These are phyloP conservation scores for Heliconius himera DNA, from an alignment of 1,140 invertebrate species.

Conservation along the genomic window DNA sequence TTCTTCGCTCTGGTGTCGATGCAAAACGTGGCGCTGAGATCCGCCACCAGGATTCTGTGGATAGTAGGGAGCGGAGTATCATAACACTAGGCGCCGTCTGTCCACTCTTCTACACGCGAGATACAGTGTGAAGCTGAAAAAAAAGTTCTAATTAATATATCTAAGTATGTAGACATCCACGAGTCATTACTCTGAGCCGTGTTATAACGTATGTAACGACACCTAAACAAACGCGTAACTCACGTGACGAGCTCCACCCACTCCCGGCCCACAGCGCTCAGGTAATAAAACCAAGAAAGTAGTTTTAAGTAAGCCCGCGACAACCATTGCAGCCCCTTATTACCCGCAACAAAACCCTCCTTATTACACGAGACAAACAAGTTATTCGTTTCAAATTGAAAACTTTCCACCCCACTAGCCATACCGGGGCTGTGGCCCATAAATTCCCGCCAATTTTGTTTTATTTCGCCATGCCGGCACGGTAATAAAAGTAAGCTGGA, in stretches of 20 bases:
- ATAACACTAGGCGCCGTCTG: no score
- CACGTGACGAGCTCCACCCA: conserved; percentile 56
- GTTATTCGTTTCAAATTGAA: conserved; percentile 81
- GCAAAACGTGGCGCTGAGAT: no score
- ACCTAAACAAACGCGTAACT: conserved; percentile 56
- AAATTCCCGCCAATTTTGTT: conserved; percentile 81
- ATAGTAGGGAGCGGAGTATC: no score
- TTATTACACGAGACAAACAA: conserved; percentile 79
- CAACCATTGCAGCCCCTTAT: conserved; percentile 74
- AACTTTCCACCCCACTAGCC: conserved; percentile 80
- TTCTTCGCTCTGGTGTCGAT: no score
- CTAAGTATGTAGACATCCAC: neutral
- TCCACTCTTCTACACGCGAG: no score
- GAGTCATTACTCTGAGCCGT: neutral
- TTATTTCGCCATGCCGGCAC: conserved; percentile 79
- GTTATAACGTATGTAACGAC: conserved; percentile 34
- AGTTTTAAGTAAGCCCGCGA: conserved; percentile 78
- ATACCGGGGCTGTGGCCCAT: conserved; percentile 72
- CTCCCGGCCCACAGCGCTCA: conserved; percentile 65
- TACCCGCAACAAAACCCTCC: conserved; percentile 75
- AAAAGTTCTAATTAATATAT: neutral
- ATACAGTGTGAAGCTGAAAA: no score
- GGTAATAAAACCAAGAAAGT: conserved; percentile 79
- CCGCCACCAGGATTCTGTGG: no score
- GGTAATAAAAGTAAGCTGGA: conserved; percentile 81